These are phyloP conservation scores for Drosophila flavopinicola DNA, from an alignment of 2,888 invertebrate species.

Conservation along the genomic window DNA sequence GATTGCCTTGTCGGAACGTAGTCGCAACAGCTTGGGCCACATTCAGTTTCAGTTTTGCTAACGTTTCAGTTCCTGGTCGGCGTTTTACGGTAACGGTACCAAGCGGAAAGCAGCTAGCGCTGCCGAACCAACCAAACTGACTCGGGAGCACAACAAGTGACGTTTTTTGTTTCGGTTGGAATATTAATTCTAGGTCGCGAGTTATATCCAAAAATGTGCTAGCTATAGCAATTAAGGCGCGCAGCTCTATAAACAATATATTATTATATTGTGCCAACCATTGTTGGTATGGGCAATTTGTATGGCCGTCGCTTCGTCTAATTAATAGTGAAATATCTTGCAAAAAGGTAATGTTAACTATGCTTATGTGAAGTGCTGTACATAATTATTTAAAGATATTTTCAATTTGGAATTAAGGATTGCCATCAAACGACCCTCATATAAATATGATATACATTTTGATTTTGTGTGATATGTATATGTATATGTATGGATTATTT, in stretches of 20 bases:
- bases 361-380: slow-evolving; percentile 12
- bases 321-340: slow-evolving; percentile 26
- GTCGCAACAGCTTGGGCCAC: slow-evolving; percentile 71
- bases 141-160: slow-evolving; percentile 65
- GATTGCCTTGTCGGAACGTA: slow-evolving; percentile 38
- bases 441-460: not conserved
- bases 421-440: not conserved
- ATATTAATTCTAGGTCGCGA: slow-evolving; percentile 6
- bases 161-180: slow-evolving; percentile 20
- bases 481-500: no score
- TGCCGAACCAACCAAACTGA: slow-evolving; percentile 8
- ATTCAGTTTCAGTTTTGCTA: slow-evolving; percentile 39
- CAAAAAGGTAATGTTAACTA: slow-evolving; percentile 29
- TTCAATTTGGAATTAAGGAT: not conserved
- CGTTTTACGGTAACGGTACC: slow-evolving; percentile 67
- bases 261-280: slow-evolving; percentile 2
- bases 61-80: slow-evolving; percentile 74
- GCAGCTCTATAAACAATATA: slow-evolving; percentile 18
- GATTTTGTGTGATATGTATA: no score
- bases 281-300: slow-evolving; percentile 15
- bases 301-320: slow-evolving; percentile 17
- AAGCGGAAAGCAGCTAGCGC: slow-evolving; percentile 25
- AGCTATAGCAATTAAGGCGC: slow-evolving; percentile 5
- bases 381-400: slow-evolving; percentile 6
- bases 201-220: slow-evolving; percentile 3